phyloP scores from a whole-genome alignment of 2,113 vertebrate species.

The Ciconia boyciana region DNA sequence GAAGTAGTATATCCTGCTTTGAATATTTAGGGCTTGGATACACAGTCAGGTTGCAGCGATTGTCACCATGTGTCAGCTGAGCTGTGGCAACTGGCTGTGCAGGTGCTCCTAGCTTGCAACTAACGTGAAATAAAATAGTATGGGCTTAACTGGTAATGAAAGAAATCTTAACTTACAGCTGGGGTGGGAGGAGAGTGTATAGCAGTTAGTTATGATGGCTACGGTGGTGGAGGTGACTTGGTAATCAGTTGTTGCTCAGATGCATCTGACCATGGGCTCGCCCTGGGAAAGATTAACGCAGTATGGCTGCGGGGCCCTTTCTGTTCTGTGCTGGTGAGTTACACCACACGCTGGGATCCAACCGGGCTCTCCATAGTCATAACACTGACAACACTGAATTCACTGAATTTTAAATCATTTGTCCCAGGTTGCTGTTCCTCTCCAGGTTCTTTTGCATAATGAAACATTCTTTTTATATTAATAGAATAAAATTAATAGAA shows the following conservation, averaged over 20 bases:
- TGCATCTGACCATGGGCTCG: background rate
- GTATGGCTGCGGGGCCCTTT: background rate
- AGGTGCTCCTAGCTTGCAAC: background rate
- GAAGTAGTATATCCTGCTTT: background rate
- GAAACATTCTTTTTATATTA: background rate
- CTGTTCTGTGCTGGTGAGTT: background rate
- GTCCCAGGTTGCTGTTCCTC: background rate
- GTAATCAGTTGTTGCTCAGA: background rate
- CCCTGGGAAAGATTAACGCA: background rate
- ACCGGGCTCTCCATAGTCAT: fast-evolving
- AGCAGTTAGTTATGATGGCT: background rate
- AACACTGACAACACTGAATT: background rate
- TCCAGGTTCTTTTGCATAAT: background rate
- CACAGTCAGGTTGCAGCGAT: fast-evolving
- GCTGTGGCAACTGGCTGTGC: background rate
- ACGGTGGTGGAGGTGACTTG: background rate
- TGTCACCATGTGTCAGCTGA: background rate
- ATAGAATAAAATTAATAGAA: background rate
- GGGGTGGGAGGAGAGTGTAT: background rate
- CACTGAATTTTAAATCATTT: background rate
- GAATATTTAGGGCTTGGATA: background rate
- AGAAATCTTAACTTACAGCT: background rate
- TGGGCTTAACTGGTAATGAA: background rate
- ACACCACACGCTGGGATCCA: background rate
- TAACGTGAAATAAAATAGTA: background rate